A percentile compares a stretch with the other conserved stretches of the same genome.
Evolutionary conservation across 1,140 invertebrate species (phyloP).

Genomic region (Anadara kagoshimensis): DNA sequence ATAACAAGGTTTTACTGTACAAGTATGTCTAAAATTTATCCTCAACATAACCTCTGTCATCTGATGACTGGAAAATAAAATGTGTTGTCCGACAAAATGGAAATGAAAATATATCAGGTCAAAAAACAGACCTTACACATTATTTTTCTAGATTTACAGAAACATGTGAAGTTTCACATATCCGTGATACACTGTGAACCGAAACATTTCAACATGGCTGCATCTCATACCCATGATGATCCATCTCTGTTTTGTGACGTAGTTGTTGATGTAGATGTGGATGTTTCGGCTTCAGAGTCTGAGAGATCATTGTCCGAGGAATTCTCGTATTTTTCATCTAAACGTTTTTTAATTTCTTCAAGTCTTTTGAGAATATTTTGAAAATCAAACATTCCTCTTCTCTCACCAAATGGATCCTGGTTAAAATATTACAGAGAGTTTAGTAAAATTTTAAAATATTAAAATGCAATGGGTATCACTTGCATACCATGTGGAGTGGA

Average conservation of each 20-base stretch:
- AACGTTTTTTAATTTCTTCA: constrained; percentile 14
- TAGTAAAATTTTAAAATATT: neutral
- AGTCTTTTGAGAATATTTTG: constrained; percentile 27
- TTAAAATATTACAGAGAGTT: neutral
- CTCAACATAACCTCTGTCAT: too few species aligned
- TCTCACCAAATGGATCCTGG: constrained; percentile 30
- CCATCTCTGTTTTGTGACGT: neutral
- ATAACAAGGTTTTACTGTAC: too few species aligned
- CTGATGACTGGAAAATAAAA: too few species aligned
- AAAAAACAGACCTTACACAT: too few species aligned
- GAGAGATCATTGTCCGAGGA: constrained; percentile 1
- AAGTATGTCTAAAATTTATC: too few species aligned
- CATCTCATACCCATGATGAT: neutral
- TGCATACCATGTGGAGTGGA: too few species aligned
- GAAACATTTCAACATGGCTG: neutral
- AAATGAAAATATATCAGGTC: too few species aligned
- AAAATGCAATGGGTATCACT: too few species aligned
- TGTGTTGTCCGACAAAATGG: too few species aligned
- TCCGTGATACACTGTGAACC: too few species aligned
- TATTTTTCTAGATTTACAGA: too few species aligned
- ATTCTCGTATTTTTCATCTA: constrained; percentile 15
- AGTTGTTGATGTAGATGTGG: neutral
- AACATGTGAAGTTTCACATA: too few species aligned
- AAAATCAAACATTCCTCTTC: constrained; percentile 21
- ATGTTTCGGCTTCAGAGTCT: constrained; percentile 11